Evolutionary conservation across 2,113 vertebrate species (phyloP).

Genomic region (Heterocephalus glaber): DNA sequence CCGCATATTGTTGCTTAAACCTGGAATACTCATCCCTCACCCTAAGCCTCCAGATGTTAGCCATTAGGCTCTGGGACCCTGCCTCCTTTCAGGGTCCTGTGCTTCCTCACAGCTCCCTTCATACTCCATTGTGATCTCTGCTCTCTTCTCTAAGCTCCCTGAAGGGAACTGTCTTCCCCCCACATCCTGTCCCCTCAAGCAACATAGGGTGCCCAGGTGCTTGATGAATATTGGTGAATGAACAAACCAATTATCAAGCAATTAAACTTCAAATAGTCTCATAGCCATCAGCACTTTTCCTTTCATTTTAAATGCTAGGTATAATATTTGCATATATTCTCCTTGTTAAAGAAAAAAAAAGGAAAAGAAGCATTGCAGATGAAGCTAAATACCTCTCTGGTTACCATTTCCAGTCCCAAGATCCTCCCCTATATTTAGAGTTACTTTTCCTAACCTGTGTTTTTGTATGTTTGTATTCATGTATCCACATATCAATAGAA

Average conservation of each 20-base stretch:
- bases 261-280: constrained; percentile 3
- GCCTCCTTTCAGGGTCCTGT: neutral
- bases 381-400: neutral
- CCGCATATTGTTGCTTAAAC: no score
- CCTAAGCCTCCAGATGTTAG: neutral
- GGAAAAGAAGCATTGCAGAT: neutral
- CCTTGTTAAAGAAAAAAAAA: constrained; percentile 45
- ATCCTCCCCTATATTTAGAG: neutral
- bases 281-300: neutral
- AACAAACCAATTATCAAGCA: neutral
- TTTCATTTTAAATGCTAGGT: constrained; percentile 41
- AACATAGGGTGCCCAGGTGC: neutral
- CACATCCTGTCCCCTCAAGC: neutral
- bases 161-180: neutral
- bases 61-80: neutral
- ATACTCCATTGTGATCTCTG: neutral
- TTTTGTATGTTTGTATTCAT: neutral
- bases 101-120: neutral
- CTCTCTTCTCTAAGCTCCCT: neutral
- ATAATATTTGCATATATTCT: neutral
- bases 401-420: neutral
- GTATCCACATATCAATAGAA: neutral
- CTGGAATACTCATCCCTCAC: neutral
- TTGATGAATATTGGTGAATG: neutral
- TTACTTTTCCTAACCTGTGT: neutral